Evolutionary conservation across 2,888 invertebrate genomes (phyloP), one percentile per base, ranked within the genome.

Genomic region (Octonoba sinensis): DNA sequence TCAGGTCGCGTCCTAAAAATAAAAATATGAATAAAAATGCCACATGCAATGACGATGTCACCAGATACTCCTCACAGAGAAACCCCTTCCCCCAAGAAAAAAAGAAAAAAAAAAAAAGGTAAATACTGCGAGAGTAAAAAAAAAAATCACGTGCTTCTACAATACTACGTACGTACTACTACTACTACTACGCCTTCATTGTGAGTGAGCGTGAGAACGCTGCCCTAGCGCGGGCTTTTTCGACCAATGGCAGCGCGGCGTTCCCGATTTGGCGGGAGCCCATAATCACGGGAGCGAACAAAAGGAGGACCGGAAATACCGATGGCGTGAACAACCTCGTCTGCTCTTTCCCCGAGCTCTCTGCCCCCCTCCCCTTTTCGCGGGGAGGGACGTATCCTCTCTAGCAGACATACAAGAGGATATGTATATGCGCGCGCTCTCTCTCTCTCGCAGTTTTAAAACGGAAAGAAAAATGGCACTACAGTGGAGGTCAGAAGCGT

Each of bases 261-360:
- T 44, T 62, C 44, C n/a, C 44, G 24, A 62, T 36, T 72, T 76
- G 75, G 75, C 75, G 69, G 65, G 67, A 67, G 36, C 67, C 36
- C 12, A 47, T 24, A 22, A 22, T n/a, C 24, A 24, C 51, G 60
- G 49, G 22, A 56, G 57, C 60, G 60, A 67, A 62, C 69, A 60
- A 76, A 67, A 59, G 62, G 24, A 59, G 75, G 76, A 76, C 76
- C 76, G 76, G 76, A 76, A 76, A 76, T 76, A 49, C 76, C 76
- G 44, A 69, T 46, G 76, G 56, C 76, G 76, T 76, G 76, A 76
- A 76, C 76, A 76, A 76, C 76, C 76, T 76, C 69, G 76, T 44
- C 27, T 27, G 49, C 72, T 27, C 60, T 54, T 56, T 59, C 74
- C 62, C 74, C 66, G 27, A 20, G 36, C 36, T 36, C 36, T 27